Conservation (phyloP, 2,888 invertebrate genomes). For the Drosophila affinis region DNA sequence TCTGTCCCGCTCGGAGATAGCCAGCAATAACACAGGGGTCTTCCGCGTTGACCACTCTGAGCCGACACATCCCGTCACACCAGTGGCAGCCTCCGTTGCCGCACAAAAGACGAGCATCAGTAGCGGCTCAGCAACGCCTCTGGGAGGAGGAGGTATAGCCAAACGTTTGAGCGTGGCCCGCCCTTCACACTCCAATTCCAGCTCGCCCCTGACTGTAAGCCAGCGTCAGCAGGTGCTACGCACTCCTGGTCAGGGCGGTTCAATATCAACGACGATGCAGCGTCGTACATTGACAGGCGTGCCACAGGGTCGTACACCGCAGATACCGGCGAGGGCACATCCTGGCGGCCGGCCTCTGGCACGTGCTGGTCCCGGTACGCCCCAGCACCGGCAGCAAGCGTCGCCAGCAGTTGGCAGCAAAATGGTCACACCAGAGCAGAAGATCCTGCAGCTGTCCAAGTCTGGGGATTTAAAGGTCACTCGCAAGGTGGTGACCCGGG, state of each 20-base stretch:
- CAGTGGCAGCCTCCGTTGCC: constrained; percentile 1
- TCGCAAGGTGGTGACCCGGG: constrained; percentile 83
- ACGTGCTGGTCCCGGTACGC: constrained; percentile 54
- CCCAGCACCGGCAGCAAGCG: constrained; percentile 35
- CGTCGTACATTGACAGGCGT: constrained; percentile 54
- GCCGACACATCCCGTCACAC: constrained; percentile 10
- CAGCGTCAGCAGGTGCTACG: constrained; percentile 64
- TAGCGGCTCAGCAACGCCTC: neutral
- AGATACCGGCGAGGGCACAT: constrained; percentile 14
- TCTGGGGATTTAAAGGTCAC: constrained; percentile 85
- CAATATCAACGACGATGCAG: constrained; percentile 48
- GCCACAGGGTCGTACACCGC: constrained; percentile 22
- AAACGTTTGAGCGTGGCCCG: constrained; percentile 51
- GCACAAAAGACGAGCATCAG: constrained; percentile 14
- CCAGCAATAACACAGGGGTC: constrained; percentile 80
- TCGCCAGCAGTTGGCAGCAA: constrained; percentile 46
- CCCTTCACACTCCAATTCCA: constrained; percentile 28
- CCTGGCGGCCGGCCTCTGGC: constrained; percentile 30
- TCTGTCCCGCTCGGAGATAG: constrained; percentile 81
- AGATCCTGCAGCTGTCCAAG: constrained; percentile 84
- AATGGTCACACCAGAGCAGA: constrained; percentile 82
- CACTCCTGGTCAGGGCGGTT: constrained; percentile 50
- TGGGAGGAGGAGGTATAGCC: constrained; percentile 2
- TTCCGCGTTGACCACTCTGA: constrained; percentile 74
- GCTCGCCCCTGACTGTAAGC: constrained; percentile 49